These are phyloP conservation scores for Plutella xylostella DNA, from an alignment of 2,888 invertebrate species.

Conservation along the genomic window DNA sequence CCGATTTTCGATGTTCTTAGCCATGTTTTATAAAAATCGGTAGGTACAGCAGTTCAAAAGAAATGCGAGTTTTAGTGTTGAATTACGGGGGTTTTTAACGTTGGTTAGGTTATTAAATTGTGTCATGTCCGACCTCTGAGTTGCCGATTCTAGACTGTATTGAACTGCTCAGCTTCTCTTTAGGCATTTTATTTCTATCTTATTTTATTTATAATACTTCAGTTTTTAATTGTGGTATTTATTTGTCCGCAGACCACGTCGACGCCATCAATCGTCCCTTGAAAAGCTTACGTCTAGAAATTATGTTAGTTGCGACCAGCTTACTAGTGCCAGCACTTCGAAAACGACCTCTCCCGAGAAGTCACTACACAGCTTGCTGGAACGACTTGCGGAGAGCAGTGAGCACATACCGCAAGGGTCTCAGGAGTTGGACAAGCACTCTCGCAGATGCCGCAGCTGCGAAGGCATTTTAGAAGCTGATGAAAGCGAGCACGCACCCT, in stretches of 20 bases:
- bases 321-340: conserved; percentile 52
- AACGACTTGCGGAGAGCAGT: conserved; percentile 53
- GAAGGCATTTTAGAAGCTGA: conserved; percentile 71
- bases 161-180: no score
- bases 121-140: no score
- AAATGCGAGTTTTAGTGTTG: no score
- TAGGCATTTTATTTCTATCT: no score
- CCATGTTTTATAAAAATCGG: no score
- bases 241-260: conserved; percentile 44
- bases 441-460: conserved; percentile 70
- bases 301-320: conserved; percentile 58
- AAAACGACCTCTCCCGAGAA: conserved; percentile 46
- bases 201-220: neutral
- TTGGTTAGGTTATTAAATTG: no score
- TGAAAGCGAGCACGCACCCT: conserved; percentile 64
- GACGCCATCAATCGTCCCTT: conserved; percentile 56
- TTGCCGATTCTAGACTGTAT: no score
- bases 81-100: no score
- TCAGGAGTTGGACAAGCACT: conserved; percentile 39
- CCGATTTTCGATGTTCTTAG: no score
- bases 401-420: conserved; percentile 46
- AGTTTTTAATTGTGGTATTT: neutral
- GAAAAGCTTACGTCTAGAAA: conserved; percentile 36
- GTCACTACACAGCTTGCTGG: conserved; percentile 52
- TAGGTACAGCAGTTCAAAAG: no score